These are phyloP conservation scores for Agrotis clavis DNA, from an alignment of 2,888 invertebrate species.

Conservation along the genomic window DNA sequence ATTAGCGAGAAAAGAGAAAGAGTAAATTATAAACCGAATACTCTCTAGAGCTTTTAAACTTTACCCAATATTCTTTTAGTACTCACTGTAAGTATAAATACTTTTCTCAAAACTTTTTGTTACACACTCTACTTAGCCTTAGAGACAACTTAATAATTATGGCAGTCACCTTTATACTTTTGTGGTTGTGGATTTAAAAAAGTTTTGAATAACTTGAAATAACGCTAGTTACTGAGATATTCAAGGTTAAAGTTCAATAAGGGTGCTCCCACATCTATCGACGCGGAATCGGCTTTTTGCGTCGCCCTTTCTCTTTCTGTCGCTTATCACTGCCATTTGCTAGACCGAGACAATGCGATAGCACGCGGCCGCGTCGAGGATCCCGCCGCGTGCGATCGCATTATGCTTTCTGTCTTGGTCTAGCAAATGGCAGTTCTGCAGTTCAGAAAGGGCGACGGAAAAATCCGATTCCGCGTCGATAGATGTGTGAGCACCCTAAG, in stretches of 20 bases:
- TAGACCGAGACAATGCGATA: too few relatives aligned
- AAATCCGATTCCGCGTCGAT: too few relatives aligned
- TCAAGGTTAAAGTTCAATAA: background rate
- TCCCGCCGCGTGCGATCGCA: too few relatives aligned
- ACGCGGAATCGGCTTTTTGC: too few relatives aligned
- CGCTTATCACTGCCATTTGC: too few relatives aligned
- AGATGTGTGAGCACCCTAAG: too few relatives aligned
- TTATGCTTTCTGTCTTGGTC: too few relatives aligned
- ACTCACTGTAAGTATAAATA: background rate
- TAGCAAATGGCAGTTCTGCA: too few relatives aligned
- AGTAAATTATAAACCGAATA: constrained; percentile 36
- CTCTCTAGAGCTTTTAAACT: constrained; percentile 24
- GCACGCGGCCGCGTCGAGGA: too few relatives aligned
- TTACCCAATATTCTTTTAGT: constrained; percentile 32
- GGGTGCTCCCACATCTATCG: too few relatives aligned
- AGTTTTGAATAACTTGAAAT: constrained; percentile 13
- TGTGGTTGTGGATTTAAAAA: background rate
- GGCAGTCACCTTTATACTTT: constrained; percentile 1
- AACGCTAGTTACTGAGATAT: background rate
- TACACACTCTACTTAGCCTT: constrained; percentile 36
- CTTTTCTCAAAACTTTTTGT: constrained; percentile 25
- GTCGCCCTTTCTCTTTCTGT: too few relatives aligned
- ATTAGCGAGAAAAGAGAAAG: constrained; percentile 1
- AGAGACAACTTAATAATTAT: constrained; percentile 49
- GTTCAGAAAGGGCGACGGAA: too few relatives aligned